Percentiles rank a stretch among this genome's conserved stretches.
These are phyloP conservation scores for Tinamus major DNA, from an alignment of 2,797 vertebrate genomes.

Conservation along the genomic window DNA sequence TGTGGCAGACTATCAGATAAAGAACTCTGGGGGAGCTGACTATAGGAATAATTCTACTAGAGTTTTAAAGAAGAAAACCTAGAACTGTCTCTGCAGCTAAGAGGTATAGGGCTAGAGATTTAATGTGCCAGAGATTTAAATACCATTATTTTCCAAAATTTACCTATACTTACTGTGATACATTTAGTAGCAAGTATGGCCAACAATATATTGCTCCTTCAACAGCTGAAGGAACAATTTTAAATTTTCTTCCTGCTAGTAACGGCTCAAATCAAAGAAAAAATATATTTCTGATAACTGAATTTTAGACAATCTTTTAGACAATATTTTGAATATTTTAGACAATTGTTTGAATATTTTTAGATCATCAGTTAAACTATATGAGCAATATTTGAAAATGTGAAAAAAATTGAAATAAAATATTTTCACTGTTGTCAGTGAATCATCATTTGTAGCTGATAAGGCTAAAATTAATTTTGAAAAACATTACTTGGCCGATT, in stretches of 20 bases:
- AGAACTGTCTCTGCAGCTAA: no score
- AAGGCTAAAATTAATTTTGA: not conserved
- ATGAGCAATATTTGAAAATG: not conserved
- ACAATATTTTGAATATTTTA: no score
- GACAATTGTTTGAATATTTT: not conserved
- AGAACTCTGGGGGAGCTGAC: not conserved
- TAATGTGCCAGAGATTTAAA: not conserved
- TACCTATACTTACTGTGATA: not conserved
- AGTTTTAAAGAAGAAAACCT: not conserved
- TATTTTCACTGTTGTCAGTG: not conserved
- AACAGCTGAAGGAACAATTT: not conserved
- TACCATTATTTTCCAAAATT: not conserved
- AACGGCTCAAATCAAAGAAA: not conserved
- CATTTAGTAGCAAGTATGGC: not conserved
- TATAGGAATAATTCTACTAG: not conserved
- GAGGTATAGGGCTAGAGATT: not conserved
- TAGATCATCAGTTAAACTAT: not conserved
- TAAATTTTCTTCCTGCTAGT: not conserved
- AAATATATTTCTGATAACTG: not conserved
- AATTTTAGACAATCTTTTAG: not conserved
- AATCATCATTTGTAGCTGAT: not conserved
- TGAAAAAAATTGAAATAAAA: not conserved
- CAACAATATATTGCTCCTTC: not conserved
- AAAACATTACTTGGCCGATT: not conserved
- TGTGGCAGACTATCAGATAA: not conserved